These are phyloP conservation scores for Thera britannica DNA, from an alignment of 2,888 invertebrate species.

Conservation along the genomic window DNA sequence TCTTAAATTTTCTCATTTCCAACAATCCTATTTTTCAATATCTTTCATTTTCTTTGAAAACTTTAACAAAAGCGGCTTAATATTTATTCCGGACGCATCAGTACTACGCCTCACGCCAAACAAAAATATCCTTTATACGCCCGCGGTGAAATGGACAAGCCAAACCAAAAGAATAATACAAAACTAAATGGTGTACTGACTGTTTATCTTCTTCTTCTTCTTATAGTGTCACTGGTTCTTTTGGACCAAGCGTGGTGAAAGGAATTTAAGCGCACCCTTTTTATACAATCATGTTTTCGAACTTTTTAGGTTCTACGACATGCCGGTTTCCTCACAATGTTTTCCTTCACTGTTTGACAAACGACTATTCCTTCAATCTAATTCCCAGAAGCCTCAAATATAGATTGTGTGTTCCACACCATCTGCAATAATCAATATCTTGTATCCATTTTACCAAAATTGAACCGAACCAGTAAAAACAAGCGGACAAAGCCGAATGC, in stretches of 20 bases:
- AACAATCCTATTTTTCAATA: conserved; percentile 37
- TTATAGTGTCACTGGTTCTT: no score
- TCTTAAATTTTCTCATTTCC: conserved; percentile 32
- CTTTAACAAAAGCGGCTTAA: conserved; percentile 42
- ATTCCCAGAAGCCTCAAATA: no score
- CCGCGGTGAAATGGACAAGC: conserved; percentile 54
- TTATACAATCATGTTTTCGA: no score
- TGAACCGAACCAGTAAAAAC: neutral
- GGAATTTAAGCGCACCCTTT: no score
- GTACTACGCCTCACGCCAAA: conserved; percentile 49
- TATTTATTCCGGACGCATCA: conserved; percentile 56
- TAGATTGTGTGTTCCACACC: no score
- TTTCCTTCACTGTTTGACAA: no score
- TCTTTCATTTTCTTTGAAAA: conserved; percentile 37
- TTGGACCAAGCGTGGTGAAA: no score
- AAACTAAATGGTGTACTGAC: neutral
- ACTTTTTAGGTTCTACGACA: no score
- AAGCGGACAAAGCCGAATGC: conserved; percentile 1
- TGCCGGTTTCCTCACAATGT: no score
- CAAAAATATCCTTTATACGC: conserved; percentile 61
- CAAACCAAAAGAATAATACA: conserved; percentile 4
- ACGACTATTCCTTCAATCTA: no score
- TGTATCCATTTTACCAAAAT: neutral
- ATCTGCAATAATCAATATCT: no score
- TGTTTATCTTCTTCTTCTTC: neutral